Percentiles rank a stretch among this genome's conserved stretches.
Conservation (phyloP, 2,888 invertebrate species). For the Drosophila phalerata region DNA sequence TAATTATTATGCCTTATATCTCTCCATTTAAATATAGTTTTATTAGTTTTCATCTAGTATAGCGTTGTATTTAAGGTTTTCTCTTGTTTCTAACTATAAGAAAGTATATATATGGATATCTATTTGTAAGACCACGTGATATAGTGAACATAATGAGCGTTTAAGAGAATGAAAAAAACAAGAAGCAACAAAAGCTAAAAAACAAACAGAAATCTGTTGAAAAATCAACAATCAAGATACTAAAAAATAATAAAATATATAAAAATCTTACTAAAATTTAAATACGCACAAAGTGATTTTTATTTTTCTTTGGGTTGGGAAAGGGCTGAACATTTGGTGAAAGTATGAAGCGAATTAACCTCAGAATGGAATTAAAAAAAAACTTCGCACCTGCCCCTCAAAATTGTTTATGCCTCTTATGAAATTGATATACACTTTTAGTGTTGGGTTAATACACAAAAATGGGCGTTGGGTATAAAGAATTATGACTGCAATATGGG, state of each 20-base stretch:
- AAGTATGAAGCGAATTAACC: conserved; percentile 1
- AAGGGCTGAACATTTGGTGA: conserved; percentile 17
- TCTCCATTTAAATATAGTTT: conserved; percentile 47
- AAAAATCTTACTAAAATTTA: conserved; percentile 71
- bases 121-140: conserved; percentile 78
- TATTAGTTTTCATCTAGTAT: conserved; percentile 33
- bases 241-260: conserved; percentile 67
- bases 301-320: neutral
- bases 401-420: conserved; percentile 5
- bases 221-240: conserved; percentile 52
- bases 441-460: neutral
- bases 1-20: conserved; percentile 49
- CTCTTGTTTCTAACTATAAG: conserved; percentile 46
- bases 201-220: conserved; percentile 57
- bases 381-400: neutral
- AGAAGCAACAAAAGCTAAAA: conserved; percentile 37
- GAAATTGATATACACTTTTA: conserved; percentile 17
- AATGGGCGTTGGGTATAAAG: conserved; percentile 5
- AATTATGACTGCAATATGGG: conserved; percentile 4
- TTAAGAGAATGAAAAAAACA: conserved; percentile 59
- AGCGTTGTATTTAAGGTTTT: conserved; percentile 33
- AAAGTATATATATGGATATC: conserved; percentile 38
- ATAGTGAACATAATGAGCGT: conserved; percentile 77
- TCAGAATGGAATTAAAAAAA: neutral
- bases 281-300: conserved; percentile 40